Percentiles rank a stretch among this genome's conserved stretches.
Conservation (phyloP, 2,888 invertebrate genomes). For the Amphiduros pacificus region DNA sequence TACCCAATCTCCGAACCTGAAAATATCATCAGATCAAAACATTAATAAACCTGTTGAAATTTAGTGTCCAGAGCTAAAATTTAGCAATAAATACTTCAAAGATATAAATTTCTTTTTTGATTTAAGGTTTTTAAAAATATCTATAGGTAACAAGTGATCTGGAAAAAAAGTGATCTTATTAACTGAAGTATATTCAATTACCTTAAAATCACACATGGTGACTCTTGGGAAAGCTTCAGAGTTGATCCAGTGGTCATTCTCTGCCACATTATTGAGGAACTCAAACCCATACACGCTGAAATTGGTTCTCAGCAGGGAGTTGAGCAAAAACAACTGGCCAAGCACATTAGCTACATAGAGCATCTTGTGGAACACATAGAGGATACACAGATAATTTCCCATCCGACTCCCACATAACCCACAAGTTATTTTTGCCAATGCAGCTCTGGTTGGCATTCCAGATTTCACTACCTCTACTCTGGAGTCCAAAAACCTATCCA, state of each 20-base stretch:
- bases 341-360: conserved; percentile 47
- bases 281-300: conserved; percentile 55
- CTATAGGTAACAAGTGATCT: background rate
- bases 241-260: conserved; percentile 32
- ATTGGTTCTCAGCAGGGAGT: conserved; percentile 51
- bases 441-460: background rate
- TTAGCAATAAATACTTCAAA: no score
- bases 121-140: background rate
- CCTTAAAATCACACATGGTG: conserved; percentile 57
- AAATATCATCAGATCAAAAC: background rate
- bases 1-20: conserved; percentile 43
- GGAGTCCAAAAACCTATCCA: conserved; percentile 23
- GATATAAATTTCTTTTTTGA: no score
- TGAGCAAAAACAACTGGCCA: conserved; percentile 52
- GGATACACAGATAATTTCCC: conserved; percentile 45
- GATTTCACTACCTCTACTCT: background rate
- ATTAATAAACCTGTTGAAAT: no score
- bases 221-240: conserved; percentile 58
- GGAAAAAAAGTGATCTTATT: background rate
- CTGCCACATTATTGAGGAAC: conserved; percentile 31
- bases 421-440: background rate
- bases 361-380: conserved; percentile 50
- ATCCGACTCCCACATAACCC: conserved; percentile 5
- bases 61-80: no score
- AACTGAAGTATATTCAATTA: no score